phyloP scores from a whole-genome alignment of 2,888 invertebrate species.

The Cerastis leucographa region DNA sequence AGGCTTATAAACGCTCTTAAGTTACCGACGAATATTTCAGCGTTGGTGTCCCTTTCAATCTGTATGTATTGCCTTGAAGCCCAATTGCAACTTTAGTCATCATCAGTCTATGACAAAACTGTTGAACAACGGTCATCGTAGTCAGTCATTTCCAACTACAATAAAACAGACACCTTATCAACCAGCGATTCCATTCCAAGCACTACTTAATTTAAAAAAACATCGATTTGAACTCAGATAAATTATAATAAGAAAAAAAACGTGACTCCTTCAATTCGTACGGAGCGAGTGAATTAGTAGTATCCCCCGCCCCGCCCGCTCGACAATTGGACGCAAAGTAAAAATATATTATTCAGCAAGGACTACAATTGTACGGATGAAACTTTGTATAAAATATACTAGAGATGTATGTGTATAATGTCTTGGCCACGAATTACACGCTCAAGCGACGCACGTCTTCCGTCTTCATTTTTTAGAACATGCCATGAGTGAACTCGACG shows the following conservation, averaged over 20 bases:
- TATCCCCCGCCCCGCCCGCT: constrained; percentile 67
- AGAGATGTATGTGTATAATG: constrained; percentile 27
- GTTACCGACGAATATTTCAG: no score
- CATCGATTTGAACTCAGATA: constrained; percentile 29
- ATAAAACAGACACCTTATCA: not conserved
- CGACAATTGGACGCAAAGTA: constrained; percentile 74
- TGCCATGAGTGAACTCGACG: not conserved
- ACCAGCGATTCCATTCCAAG: not conserved
- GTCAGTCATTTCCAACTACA: not conserved
- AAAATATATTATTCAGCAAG: constrained; percentile 77
- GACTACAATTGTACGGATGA: constrained; percentile 69
- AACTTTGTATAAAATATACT: constrained; percentile 60
- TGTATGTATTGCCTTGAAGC: not conserved
- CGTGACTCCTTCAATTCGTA: constrained; percentile 71
- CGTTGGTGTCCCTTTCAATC: no score
- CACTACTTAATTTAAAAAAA: constrained; percentile 35
- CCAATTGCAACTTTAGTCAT: not conserved
- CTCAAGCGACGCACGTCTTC: not conserved
- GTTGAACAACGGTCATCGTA: not conserved
- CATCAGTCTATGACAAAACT: not conserved
- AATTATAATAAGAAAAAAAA: constrained; percentile 36
- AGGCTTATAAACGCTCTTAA: no score
- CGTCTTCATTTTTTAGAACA: not conserved
- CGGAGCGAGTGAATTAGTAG: constrained; percentile 71
- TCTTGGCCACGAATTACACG: not conserved